These are phyloP conservation scores for Drosophila conformis DNA, from an alignment of 2,888 invertebrate genomes.

Conservation along the genomic window DNA sequence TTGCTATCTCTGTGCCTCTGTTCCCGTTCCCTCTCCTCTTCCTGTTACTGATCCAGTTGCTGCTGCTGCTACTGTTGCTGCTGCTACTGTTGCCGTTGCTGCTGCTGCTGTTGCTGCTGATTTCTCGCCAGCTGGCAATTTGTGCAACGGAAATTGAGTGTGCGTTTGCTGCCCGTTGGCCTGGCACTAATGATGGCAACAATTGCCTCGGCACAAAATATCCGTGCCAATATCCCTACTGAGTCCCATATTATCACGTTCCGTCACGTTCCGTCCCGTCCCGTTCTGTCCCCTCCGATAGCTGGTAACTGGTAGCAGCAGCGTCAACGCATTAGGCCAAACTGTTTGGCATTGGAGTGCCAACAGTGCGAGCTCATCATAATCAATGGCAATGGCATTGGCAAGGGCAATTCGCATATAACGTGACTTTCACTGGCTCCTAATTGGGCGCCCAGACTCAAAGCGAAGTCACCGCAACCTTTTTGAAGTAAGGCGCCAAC, in stretches of 20 bases:
- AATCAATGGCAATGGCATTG: conserved; percentile 45
- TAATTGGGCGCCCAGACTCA: conserved; percentile 40
- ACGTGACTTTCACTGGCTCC: conserved; percentile 42
- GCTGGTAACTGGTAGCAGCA: not conserved
- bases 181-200: conserved; percentile 45
- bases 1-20: not conserved
- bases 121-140: conserved; percentile 41
- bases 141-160: conserved; percentile 67
- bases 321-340: conserved; percentile 49
- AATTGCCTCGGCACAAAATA: conserved; percentile 22
- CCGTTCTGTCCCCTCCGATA: not conserved
- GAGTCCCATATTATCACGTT: too few species aligned
- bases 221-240: conserved; percentile 12
- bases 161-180: conserved; percentile 19
- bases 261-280: not conserved
- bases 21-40: too few species aligned
- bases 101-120: not conserved
- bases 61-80: not conserved
- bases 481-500: not conserved
- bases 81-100: not conserved
- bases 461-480: not conserved
- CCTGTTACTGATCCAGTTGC: not conserved
- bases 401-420: conserved; percentile 21
- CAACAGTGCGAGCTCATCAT: conserved; percentile 54
- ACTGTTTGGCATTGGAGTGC: conserved; percentile 53